Base-by-base conservation (phyloP, 2,888 invertebrate species). In the Nemoura dubitans region DNA sequence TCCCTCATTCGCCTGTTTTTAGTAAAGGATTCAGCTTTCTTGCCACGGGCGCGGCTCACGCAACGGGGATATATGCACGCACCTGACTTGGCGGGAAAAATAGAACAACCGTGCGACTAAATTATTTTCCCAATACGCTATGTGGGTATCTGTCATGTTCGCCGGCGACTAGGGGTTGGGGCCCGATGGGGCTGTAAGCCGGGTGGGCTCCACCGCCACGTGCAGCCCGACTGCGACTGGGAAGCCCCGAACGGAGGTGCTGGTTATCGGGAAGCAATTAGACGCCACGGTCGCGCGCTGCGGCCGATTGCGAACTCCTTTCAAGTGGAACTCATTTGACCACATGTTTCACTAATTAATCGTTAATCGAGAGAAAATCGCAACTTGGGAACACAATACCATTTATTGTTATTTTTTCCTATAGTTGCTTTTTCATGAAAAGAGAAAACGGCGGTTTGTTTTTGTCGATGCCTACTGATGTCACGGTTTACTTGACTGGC, bases 1-100 rank as follows among this genome's bases (percentile, higher is more conserved):
- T 59, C 59, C 59, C 59, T 59, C 59, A 59, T 59, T 59, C 59
- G 59, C 59, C 59, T 59, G 59, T 59, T 59, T 36, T 59, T 59
- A 21, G 59, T 59, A 7, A 21, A 14, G 59, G 59, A 59, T 59
- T 59, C 59, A 59, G 59, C 59, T 59, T 59, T 59, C 36, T 36
- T 36, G 36, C 36, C 59, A 59, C 36, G 36, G 21, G 59, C 16
- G 14, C 59, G 59, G 21, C 59, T 10, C 59, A 59, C 59, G 59
- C 59, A 21, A 59, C 59, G 59, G 59, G 59, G 59, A 21, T 59
- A 21, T 59, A 21, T 59, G 59, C 59, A 59, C 59, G 59, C 59
- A 59, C 59, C 59, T 21, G 59, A 21, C 3, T 36, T 10, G 10
- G 14, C 16, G 59, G 59, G 59, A 14, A 21, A 59, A 21, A 21